Conservation (phyloP, 2,888 invertebrate species). For the Parnassius apollo region DNA sequence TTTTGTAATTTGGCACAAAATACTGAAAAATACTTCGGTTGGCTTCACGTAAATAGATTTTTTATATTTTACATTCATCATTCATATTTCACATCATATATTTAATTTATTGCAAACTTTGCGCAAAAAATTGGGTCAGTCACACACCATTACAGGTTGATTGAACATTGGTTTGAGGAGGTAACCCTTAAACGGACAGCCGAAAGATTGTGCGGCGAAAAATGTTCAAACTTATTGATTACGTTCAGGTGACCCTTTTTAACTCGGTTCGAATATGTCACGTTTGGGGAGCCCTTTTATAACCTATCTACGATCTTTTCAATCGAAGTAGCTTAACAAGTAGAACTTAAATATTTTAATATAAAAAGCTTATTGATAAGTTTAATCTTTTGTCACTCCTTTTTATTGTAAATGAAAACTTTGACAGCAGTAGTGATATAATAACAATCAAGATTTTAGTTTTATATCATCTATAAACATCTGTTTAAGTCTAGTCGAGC, state of each 20-base stretch:
- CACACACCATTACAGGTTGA: conserved; percentile 16
- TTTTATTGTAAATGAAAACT: no score
- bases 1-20: no score
- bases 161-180: conserved; percentile 20
- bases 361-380: no score
- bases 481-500: no score
- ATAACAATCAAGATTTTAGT: no score
- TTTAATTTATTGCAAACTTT: not conserved
- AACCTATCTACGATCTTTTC: conserved; percentile 7
- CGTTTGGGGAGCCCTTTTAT: conserved; percentile 10
- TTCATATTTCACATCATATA: not conserved
- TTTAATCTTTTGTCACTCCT: no score
- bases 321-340: not conserved
- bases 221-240: conserved; percentile 19
- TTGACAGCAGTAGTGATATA: no score
- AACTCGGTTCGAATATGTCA: conserved; percentile 13
- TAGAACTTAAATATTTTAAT: no score
- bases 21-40: no score
- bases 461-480: no score
- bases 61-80: no score
- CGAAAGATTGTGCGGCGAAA: conserved; percentile 22
- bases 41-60: no score
- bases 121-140: not conserved
- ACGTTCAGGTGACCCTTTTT: conserved; percentile 22
- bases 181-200: conserved; percentile 11